These are phyloP conservation scores for Nipponia nippon DNA, from an alignment of 2,113 vertebrate genomes.

Conservation along the genomic window DNA sequence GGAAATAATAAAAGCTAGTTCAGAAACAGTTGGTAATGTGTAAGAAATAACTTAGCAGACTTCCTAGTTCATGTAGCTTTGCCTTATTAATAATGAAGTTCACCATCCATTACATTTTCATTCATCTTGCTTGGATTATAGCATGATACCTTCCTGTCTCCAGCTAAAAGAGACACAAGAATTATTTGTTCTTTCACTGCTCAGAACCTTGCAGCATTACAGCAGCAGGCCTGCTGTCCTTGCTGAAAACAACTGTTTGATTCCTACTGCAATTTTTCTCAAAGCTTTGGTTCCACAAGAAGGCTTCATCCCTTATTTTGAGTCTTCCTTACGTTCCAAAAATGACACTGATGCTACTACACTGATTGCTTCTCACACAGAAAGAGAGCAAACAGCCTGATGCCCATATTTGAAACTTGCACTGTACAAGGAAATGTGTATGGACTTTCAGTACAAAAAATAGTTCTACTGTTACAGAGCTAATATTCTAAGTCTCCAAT, in stretches of 20 bases:
- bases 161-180: not conserved
- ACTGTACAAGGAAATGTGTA: rapidly evolving
- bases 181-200: not conserved
- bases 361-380: not conserved
- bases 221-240: not conserved
- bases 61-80: not conserved
- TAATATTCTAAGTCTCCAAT: not conserved
- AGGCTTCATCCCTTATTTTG: not conserved
- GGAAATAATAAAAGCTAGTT: not conserved
- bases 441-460: not conserved
- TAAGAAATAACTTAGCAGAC: not conserved
- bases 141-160: not conserved
- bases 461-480: not conserved
- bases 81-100: not conserved
- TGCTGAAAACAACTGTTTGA: not conserved
- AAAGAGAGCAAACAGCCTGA: not conserved
- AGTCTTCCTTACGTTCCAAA: not conserved
- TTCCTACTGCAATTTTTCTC: not conserved
- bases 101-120: not conserved
- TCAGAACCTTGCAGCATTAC: not conserved
- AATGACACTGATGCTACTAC: not conserved
- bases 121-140: not conserved
- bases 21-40: not conserved
- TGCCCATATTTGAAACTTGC: not conserved
- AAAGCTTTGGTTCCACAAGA: not conserved